These are phyloP conservation scores for Macaria notata DNA, from an alignment of 2,888 invertebrate genomes.

Conservation along the genomic window DNA sequence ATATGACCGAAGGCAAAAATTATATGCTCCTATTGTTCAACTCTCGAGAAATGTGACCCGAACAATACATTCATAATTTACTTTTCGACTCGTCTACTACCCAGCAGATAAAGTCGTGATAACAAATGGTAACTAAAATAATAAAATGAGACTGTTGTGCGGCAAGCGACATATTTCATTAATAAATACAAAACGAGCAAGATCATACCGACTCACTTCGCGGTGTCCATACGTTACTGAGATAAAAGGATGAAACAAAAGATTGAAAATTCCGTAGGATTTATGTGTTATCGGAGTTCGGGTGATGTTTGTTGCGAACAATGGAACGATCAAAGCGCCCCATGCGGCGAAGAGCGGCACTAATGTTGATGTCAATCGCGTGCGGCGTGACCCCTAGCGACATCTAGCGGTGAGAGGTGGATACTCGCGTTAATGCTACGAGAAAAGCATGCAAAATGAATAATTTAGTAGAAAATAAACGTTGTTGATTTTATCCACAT, in stretches of 20 bases:
- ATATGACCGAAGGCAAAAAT: constrained; percentile 71
- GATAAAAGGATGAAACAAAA: constrained; percentile 82
- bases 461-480: too few species aligned
- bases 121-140: constrained; percentile 82
- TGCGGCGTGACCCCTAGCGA: constrained; percentile 50
- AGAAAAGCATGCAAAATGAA: too few species aligned
- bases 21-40: constrained; percentile 74
- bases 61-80: constrained; percentile 81
- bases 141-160: constrained; percentile 73
- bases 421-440: constrained; percentile 32
- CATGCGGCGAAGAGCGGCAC: constrained; percentile 71
- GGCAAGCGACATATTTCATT: constrained; percentile 81
- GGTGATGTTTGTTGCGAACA: constrained; percentile 69
- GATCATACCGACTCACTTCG: constrained; percentile 80
- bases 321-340: constrained; percentile 78
- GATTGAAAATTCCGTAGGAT: constrained; percentile 72
- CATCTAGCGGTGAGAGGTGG: constrained; percentile 72
- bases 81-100: constrained; percentile 74
- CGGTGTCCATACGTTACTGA: constrained; percentile 81
- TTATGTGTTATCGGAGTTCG: constrained; percentile 77
- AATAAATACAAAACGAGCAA: constrained; percentile 79
- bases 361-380: constrained; percentile 32
- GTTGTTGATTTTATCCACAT: too few species aligned
- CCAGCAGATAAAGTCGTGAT: constrained; percentile 80
- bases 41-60: constrained; percentile 65